Base-by-base conservation (phyloP, 2,113 vertebrate species). In the Spizaetus ornatus region DNA sequence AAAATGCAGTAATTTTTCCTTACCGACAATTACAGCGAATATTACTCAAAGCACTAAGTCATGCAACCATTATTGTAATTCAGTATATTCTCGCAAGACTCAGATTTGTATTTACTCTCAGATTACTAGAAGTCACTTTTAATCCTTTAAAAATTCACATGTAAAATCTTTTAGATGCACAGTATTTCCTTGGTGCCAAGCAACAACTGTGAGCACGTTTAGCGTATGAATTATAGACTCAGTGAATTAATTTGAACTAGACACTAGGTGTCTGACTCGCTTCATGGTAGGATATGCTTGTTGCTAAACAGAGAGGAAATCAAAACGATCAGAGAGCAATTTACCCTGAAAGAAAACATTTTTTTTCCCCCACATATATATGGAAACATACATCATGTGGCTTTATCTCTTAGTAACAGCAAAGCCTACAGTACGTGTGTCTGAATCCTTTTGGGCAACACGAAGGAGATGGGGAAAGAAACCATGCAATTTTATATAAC, bases 181-280 rank as follows among this genome's bases (percentile, higher is more conserved):
- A 58, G 20, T 16, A 17, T 52, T 67, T 61, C 34, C 17, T 36
- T 22, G 31, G 43, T 22, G 38, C 16, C 27, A 43, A 50, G 25
- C 25, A 61, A 53, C 17, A n/a, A 21, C 56, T 47, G 23, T 7
- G 34, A 63, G 19, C n/a, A 14, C 1, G 4, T 36, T 73, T 26
- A 22, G 18, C 4, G 16, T 6, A 18, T 23, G 48, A 86, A 69
- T 58, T 67, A 45, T 2, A 62, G 31, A 32, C 59, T 58, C 43
- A 23, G 61, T 8, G 47, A 73, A 70, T 58, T 52, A 47, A 69
- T 82, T 42, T 59, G 32, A 79, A 65, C 38, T 32, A 70, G 66
- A 89, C 85, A 83, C 77, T 89, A 92, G 92, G 88, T 92, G 85
- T 94, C 92, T 82, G 77, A 89, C 85, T 94, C 9, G 65, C 89